phyloP scores from a whole-genome alignment of 2,888 invertebrate species.

The Cinara cedri region DNA sequence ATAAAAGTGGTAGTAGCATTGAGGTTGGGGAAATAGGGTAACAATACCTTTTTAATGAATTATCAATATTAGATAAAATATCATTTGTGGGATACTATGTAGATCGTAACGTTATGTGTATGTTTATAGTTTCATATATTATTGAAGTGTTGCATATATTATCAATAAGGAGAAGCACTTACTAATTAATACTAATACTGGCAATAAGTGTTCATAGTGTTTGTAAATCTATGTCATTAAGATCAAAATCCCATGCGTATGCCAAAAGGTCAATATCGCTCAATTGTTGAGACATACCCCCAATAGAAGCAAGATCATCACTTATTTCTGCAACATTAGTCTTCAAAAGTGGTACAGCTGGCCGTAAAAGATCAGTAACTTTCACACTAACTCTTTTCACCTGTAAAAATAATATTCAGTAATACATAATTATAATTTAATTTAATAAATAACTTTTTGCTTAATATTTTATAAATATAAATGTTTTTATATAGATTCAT shows the following conservation, averaged over 20 bases:
- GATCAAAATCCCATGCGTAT: conserved; percentile 58
- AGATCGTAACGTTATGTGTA: neutral
- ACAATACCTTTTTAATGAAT: neutral
- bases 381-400: conserved; percentile 48
- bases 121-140: conserved; percentile 19
- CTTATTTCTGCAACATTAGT: conserved; percentile 65
- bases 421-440: too few relatives aligned
- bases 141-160: conserved; percentile 1
- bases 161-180: conserved; percentile 4
- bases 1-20: neutral
- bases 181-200: conserved; percentile 33
- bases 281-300: conserved; percentile 57
- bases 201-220: conserved; percentile 24
- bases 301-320: conserved; percentile 64
- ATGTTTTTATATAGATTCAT: too few relatives aligned
- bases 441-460: too few relatives aligned
- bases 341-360: conserved; percentile 73
- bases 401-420: conserved; percentile 64
- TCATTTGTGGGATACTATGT: neutral
- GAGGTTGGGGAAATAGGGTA: neutral
- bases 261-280: conserved; percentile 55
- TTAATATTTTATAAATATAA: too few relatives aligned
- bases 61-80: neutral
- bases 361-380: conserved; percentile 69
- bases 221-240: conserved; percentile 22